Percentiles rank a stretch among this genome's conserved stretches.
phyloP scores from a whole-genome alignment of 92 coral and sea anemone genomes.

The Meandrina meandrites region DNA sequence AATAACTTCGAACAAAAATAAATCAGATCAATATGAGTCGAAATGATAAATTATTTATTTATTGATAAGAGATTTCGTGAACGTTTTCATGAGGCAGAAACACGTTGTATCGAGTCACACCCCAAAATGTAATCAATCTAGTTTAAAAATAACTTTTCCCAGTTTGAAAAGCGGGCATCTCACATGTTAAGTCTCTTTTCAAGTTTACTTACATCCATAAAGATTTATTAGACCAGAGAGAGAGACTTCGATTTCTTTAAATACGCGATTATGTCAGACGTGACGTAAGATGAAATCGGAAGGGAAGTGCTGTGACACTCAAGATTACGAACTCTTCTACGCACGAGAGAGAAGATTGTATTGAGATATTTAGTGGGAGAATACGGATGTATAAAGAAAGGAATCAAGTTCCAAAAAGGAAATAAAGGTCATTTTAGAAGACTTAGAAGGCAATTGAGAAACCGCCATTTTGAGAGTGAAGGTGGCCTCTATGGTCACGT shows the following conservation, averaged over 20 bases:
- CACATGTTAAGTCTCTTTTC: not conserved
- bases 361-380: not conserved
- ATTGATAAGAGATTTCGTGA: not conserved
- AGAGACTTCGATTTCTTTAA: too few relatives aligned
- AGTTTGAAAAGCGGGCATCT: not conserved
- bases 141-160: not conserved
- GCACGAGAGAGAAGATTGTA: not conserved
- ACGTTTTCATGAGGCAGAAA: not conserved
- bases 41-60: constrained; percentile 3
- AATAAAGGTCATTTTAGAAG: not conserved
- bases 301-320: constrained; percentile 3
- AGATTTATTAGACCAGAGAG: not conserved
- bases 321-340: not conserved
- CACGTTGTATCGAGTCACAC: not conserved
- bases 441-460: too few relatives aligned
- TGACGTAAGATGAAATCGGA: not conserved
- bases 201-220: not conserved
- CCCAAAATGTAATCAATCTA: not conserved
- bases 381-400: not conserved
- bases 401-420: constrained; percentile 3
- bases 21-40: constrained; percentile 4
- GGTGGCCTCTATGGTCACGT: constrained; percentile 51
- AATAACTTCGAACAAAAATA: not conserved
- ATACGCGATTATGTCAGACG: not conserved
- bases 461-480: constrained; percentile 31